Evolutionary conservation across 2,113 vertebrate genomes (phyloP).

Genomic region (Poeciliopsis prolifica): DNA sequence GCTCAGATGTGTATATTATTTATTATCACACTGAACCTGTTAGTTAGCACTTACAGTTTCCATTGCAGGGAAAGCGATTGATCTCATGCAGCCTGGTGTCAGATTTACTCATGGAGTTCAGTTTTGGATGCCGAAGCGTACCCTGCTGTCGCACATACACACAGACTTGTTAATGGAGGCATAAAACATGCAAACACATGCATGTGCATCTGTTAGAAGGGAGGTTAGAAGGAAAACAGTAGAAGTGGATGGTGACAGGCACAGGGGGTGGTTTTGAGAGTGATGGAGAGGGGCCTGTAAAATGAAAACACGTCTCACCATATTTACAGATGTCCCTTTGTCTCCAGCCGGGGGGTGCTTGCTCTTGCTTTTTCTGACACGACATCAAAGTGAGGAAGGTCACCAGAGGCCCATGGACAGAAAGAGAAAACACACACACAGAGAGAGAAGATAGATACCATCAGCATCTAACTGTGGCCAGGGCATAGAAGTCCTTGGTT

Average conservation of each 20-base stretch:
- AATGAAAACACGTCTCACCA: slow-evolving; percentile 67
- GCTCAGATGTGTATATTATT: slow-evolving; percentile 27
- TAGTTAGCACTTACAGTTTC: slow-evolving; percentile 76
- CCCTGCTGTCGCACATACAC: slow-evolving; percentile 69
- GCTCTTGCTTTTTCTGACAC: slow-evolving; percentile 77
- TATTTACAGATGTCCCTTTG: slow-evolving; percentile 78
- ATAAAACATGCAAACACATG: slow-evolving; percentile 24
- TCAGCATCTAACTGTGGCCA: slow-evolving; percentile 48
- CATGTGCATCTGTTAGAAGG: slow-evolving; percentile 9
- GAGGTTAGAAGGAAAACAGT: background rate
- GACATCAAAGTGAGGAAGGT: slow-evolving; percentile 63
- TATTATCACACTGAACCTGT: slow-evolving; percentile 25
- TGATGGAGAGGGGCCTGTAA: background rate
- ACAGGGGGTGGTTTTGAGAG: background rate
- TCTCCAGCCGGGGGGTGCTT: slow-evolving; percentile 76
- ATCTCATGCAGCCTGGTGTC: slow-evolving; percentile 83
- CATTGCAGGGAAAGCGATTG: slow-evolving; percentile 79
- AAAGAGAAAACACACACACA: slow-evolving; percentile 56
- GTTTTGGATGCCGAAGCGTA: slow-evolving; percentile 77
- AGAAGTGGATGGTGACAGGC: background rate
- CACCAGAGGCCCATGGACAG: slow-evolving; percentile 60
- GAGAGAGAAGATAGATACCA: slow-evolving; percentile 53
- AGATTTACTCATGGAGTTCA: slow-evolving; percentile 84
- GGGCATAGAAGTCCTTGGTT: slow-evolving; percentile 62
- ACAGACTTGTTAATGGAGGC: slow-evolving; percentile 18